These are phyloP conservation scores for Liparis tanakae DNA, from an alignment of 2,797 vertebrate genomes.

Conservation along the genomic window DNA sequence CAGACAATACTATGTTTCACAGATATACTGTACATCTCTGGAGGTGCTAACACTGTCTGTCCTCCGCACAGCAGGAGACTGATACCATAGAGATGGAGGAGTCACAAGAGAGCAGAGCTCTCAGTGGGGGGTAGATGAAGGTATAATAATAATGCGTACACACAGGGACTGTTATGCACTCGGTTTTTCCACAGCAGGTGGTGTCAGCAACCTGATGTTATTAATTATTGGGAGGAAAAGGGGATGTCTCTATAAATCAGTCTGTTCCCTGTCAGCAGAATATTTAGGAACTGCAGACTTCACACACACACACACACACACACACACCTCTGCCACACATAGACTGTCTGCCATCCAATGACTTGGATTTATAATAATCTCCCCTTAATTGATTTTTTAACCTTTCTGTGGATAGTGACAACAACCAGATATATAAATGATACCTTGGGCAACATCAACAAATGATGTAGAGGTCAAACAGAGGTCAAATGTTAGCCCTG, in stretches of 20 bases:
- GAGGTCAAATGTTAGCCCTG: neutral
- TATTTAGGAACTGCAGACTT: neutral
- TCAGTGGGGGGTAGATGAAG: conserved; percentile 58
- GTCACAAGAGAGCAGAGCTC: conserved; percentile 56
- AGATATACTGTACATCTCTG: neutral
- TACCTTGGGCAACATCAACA: neutral
- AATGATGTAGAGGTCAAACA: conserved; percentile 1
- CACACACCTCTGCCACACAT: neutral
- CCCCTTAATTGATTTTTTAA: neutral
- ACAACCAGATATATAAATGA: neutral
- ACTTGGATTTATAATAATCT: neutral
- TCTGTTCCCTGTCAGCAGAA: neutral
- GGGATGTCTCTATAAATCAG: neutral
- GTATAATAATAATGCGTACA: conserved; percentile 62
- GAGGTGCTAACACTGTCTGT: conserved; percentile 30
- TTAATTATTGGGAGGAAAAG: conserved; percentile 49
- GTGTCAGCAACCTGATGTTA: conserved; percentile 51
- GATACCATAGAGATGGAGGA: conserved; percentile 58
- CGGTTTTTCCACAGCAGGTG: conserved; percentile 64
- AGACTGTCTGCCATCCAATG: neutral
- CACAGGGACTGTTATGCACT: conserved; percentile 66
- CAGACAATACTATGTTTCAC: neutral
- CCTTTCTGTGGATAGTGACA: neutral
- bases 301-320: neutral
- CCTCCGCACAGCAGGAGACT: conserved; percentile 37